A percentile compares a stretch with the other conserved stretches of the same genome.
phyloP scores from a whole-genome alignment of 2,113 vertebrate genomes.

The Rhipidura dahli region DNA sequence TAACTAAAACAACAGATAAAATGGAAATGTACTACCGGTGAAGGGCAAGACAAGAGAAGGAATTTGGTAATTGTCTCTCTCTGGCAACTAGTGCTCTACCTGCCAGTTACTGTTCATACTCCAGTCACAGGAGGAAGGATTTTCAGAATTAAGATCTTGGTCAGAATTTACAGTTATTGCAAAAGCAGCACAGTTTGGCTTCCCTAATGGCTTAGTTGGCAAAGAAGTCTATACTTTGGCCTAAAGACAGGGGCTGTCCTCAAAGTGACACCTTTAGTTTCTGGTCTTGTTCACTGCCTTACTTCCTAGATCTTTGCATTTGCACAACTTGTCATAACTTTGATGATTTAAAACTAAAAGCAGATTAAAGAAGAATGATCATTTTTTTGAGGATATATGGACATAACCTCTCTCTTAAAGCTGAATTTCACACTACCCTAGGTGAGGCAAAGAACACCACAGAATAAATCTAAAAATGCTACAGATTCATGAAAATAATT shows the following conservation, averaged over 20 bases:
- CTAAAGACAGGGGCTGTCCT: neutral
- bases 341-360: neutral
- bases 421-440: neutral
- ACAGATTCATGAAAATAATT: neutral
- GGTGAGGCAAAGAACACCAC: neutral
- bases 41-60: neutral
- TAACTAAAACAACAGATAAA: neutral
- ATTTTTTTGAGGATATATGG: neutral
- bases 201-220: constrained; percentile 13
- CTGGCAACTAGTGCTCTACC: neutral
- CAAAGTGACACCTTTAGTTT: neutral
- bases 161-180: constrained; percentile 27
- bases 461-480: neutral
- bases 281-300: neutral
- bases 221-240: neutral
- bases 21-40: neutral
- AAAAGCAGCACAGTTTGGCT: constrained; percentile 21
- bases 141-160: constrained; percentile 34
- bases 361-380: neutral
- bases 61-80: neutral
- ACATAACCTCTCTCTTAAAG: neutral
- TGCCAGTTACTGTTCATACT: neutral
- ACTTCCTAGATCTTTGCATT: neutral
- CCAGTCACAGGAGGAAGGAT: neutral
- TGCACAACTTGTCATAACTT: neutral